Evolutionary conservation across 2,888 invertebrate species (phyloP).

Genomic region (Aporophyla nigra): DNA sequence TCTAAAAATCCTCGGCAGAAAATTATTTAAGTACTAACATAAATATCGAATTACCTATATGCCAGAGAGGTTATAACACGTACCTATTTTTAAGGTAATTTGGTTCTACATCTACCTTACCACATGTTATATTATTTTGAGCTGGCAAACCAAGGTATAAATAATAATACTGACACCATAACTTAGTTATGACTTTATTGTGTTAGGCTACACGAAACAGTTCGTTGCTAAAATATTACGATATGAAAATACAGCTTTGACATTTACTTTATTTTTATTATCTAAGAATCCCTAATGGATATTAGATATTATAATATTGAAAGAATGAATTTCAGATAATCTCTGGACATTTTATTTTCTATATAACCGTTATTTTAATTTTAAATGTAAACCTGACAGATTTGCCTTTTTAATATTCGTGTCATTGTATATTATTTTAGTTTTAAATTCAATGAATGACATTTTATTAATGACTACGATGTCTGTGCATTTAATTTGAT

Average conservation of each 20-base stretch:
- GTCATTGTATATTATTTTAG: neutral
- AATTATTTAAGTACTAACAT: neutral
- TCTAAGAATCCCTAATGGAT: neutral
- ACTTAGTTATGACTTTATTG: conserved; percentile 29
- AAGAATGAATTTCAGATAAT: neutral
- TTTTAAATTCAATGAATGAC: neutral
- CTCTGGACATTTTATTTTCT: neutral
- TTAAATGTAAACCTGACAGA: neutral
- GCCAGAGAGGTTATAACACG: neutral
- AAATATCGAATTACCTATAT: no score
- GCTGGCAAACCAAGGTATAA: neutral
- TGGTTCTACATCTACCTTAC: neutral
- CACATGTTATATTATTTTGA: conserved; percentile 17
- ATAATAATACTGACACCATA: conserved; percentile 31
- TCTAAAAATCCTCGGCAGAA: neutral
- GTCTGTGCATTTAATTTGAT: conserved; percentile 9
- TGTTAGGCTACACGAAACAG: neutral
- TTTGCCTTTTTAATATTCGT: neutral
- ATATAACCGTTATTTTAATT: neutral
- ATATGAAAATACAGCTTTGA: conserved; percentile 14
- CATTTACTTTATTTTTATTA: conserved; percentile 1
- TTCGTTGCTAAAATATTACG: neutral
- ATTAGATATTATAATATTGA: neutral
- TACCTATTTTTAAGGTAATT: neutral
- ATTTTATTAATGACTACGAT: neutral